Evolutionary conservation across 2,113 vertebrate genomes (phyloP), one percentile per base, ranked within the genome.

Genomic region (Mesocricetus auratus): DNA sequence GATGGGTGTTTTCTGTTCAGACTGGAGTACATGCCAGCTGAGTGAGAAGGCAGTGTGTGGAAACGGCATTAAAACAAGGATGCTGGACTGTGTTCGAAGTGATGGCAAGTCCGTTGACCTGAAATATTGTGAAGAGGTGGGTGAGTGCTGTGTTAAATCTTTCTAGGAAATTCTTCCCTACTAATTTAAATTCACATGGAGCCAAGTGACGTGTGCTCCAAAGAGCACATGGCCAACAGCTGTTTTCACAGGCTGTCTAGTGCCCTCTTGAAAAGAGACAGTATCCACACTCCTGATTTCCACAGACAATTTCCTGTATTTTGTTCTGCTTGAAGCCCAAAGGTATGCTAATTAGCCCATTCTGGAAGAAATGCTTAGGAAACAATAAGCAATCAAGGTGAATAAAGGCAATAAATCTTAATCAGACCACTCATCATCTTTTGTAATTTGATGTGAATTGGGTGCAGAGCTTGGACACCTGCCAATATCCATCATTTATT

Each of bases 1-100:
- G 50, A 98, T 88, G 77, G 71, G 86, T 95, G 71, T 50, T 89
- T 96, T 64, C 19, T 94, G 97, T 98, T 53, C 98, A 99, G 99
- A 99, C 97, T 99, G 99, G 99, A 99, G 99, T 96, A 99, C 99
- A 0, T 99, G 99, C 97, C 99, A 99, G 98, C 99, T 99, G 93
- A 99, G 99, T 11, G 99, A 99, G 64, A 99, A 98, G 94, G 99
- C 99, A 7, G 99, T 99, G 47, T 99, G 99, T 79, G 99, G 99
- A 36, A 98, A 98, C 0, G 99, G 99, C 15, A 98, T 99, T 98
- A 99, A 99, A 98, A 99, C 99, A 9, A 98, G 99, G 97, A 99
- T 99, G 99, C 97, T 99, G 22, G 99, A 99, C 81, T 99, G 99
- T 33, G 99, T 99, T 90, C 99, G 99, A 96, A 99, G 99, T 3